phyloP scores from a whole-genome alignment of 2,888 invertebrate genomes.

The Trachelus tabidus region DNA sequence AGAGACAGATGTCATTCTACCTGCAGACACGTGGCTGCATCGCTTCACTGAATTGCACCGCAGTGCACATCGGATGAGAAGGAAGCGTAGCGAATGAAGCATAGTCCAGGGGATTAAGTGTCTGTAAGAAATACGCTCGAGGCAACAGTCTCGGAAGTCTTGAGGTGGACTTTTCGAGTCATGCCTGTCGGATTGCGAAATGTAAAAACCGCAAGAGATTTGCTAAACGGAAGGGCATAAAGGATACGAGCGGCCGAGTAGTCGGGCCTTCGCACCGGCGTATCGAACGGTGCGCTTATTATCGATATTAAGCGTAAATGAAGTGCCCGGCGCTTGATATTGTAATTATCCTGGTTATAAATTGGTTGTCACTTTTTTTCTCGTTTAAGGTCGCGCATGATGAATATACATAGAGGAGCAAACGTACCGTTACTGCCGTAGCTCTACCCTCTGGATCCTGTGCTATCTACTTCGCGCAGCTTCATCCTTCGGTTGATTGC shows the following conservation, averaged over 20 bases:
- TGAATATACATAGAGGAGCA: slow-evolving; percentile 59
- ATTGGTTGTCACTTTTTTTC: slow-evolving; percentile 60
- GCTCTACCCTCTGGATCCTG: slow-evolving; percentile 33
- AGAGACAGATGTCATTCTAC: not conserved
- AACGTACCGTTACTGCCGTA: slow-evolving; percentile 55
- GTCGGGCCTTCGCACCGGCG: not conserved
- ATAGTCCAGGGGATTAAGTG: not conserved
- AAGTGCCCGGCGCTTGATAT: slow-evolving; percentile 53
- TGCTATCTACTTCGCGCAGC: slow-evolving; percentile 18
- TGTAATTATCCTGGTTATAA: slow-evolving; percentile 62
- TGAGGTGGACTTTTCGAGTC: not conserved
- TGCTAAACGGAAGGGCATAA: slow-evolving; percentile 1
- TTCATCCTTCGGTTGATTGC: slow-evolving; percentile 9
- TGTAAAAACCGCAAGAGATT: slow-evolving; percentile 1
- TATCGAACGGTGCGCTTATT: slow-evolving; percentile 33
- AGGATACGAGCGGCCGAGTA: not conserved
- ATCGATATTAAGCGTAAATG: slow-evolving; percentile 49
- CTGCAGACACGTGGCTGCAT: not conserved
- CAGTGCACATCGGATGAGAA: not conserved
- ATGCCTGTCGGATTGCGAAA: not conserved
- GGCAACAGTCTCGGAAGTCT: not conserved
- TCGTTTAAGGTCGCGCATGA: slow-evolving; percentile 56
- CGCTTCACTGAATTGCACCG: not conserved
- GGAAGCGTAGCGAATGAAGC: not conserved
- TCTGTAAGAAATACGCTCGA: not conserved